Evolutionary conservation across 2,113 vertebrate species (phyloP).

Genomic region (Seriola aureovittata): DNA sequence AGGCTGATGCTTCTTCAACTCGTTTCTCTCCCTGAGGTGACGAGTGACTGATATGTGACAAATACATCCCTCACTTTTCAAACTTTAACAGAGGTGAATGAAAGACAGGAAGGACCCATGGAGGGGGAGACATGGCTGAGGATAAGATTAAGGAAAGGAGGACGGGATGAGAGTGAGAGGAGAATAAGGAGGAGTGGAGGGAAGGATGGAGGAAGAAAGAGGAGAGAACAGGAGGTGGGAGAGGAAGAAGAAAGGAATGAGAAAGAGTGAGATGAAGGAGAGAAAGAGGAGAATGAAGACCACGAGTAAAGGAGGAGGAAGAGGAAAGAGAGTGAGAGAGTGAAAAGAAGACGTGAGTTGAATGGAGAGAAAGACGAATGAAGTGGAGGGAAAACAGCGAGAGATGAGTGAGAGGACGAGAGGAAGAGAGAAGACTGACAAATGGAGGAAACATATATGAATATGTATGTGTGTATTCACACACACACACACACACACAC

Average conservation of each 20-base stretch:
- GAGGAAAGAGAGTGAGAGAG: background rate
- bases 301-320: constrained; percentile 5
- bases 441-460: constrained; percentile 36
- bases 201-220: too few species aligned
- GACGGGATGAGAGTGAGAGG: too few species aligned
- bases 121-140: background rate
- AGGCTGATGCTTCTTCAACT: background rate
- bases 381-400: background rate
- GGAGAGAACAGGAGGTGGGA: background rate
- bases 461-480: constrained; percentile 43
- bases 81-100: background rate
- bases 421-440: constrained; percentile 3
- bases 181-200: too few species aligned
- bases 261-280: background rate
- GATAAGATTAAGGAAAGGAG: background rate
- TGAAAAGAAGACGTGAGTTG: too few species aligned
- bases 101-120: background rate
- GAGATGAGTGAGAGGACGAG: background rate
- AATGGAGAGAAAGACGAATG: too few species aligned
- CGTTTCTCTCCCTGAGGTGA: background rate
- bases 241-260: background rate
- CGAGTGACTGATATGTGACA: background rate
- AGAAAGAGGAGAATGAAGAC: background rate
- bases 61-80: background rate
- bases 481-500: background rate